These are phyloP conservation scores for Cordilura impudica DNA, from an alignment of 2,888 invertebrate species.

Conservation along the genomic window DNA sequence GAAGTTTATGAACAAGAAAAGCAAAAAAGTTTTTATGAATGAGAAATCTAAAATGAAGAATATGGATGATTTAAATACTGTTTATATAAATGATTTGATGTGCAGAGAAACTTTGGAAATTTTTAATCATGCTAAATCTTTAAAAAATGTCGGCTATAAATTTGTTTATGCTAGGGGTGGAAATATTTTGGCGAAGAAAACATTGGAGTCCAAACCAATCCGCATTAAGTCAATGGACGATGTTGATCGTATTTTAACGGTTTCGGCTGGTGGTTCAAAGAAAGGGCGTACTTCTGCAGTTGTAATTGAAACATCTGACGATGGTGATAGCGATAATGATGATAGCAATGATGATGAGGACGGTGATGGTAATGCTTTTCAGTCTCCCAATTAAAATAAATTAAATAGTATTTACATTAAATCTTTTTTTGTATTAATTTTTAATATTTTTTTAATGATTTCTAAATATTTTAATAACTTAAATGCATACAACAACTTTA, in stretches of 20 bases:
- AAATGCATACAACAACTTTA: not conserved
- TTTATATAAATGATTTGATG: constrained; percentile 22
- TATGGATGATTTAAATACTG: not conserved
- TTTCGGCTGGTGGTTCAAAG: not conserved
- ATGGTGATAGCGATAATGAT: not conserved
- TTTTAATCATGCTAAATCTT: constrained; percentile 8
- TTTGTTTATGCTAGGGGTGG: constrained; percentile 5
- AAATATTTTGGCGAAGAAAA: constrained; percentile 8
- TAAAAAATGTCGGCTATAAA: constrained; percentile 19
- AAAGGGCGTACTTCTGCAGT: not conserved
- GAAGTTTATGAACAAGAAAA: constrained; percentile 7
- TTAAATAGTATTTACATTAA: not conserved
- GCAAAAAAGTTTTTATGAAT: too few species aligned
- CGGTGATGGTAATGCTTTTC: not conserved
- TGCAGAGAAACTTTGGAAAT: constrained; percentile 2
- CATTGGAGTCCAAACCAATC: not conserved
- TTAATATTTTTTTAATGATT: not conserved
- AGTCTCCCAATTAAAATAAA: not conserved
- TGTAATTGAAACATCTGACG: not conserved
- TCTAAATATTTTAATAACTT: too few species aligned
- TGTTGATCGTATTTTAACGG: not conserved
- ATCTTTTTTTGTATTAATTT: not conserved
- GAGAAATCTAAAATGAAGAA: too few species aligned
- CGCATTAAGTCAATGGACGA: constrained; percentile 13
- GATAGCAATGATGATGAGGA: not conserved